Percentiles rank a stretch among this genome's conserved stretches.
Conservation (phyloP, 1,140 invertebrate species). For the Drosophila arizonae region DNA sequence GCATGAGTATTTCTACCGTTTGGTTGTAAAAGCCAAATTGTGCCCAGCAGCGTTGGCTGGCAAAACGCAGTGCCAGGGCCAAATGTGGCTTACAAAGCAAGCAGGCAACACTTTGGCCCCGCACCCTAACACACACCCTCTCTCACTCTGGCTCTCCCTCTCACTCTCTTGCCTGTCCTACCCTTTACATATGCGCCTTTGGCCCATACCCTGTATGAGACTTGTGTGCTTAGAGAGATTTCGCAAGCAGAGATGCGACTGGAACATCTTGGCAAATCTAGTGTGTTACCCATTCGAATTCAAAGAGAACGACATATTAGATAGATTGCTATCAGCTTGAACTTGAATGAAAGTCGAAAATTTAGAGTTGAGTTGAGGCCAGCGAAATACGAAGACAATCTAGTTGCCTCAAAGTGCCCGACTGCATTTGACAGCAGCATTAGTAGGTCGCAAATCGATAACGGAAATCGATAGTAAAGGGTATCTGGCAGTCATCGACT, state of each 20-base stretch:
- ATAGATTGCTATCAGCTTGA: no score
- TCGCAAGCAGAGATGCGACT: no score
- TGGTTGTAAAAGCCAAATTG: conserved; percentile 34
- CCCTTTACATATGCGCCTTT: conserved; percentile 12
- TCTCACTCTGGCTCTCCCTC: not conserved
- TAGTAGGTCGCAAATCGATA: no score
- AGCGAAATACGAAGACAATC: no score
- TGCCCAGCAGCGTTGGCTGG: conserved; percentile 20
- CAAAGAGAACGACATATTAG: no score
- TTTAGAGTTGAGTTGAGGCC: no score
- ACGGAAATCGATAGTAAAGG: not conserved
- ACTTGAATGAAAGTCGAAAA: no score
- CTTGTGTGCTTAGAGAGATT: not conserved
- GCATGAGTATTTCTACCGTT: not conserved
- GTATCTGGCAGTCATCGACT: not conserved
- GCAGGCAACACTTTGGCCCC: conserved; percentile 26
- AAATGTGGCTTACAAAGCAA: conserved; percentile 29
- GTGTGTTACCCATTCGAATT: no score
- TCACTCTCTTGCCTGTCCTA: not conserved
- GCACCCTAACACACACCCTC: not conserved
- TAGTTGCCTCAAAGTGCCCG: no score
- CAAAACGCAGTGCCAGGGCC: conserved; percentile 16
- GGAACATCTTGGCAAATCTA: no score
- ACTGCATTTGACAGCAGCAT: no score
- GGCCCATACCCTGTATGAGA: conserved; percentile 2